Percentiles rank a stretch among this genome's conserved stretches.
Conservation (phyloP, 2,888 invertebrate species). For the Aleiodes testaceus region DNA sequence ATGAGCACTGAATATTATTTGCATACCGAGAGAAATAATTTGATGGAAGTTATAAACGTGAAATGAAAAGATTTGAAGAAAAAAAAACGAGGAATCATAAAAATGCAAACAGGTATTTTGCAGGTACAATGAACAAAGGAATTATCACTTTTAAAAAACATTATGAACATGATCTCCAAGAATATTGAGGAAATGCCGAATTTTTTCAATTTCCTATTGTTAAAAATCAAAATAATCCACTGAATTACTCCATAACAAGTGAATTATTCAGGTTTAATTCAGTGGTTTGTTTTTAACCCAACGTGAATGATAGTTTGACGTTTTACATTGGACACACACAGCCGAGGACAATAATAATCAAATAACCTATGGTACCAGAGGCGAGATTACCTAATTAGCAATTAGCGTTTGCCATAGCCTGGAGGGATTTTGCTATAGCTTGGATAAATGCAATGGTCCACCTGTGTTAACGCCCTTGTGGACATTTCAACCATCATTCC, state of each 20-base stretch:
- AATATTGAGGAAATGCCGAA: neutral
- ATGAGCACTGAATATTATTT: conserved; percentile 32
- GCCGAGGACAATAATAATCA: conserved; percentile 39
- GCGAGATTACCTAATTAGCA: conserved; percentile 48
- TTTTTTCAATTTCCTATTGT: no score
- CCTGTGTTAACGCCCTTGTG: conserved; percentile 38
- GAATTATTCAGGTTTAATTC: conserved; percentile 21
- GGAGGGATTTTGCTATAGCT: conserved; percentile 21
- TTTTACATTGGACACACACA: neutral
- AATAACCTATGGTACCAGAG: conserved; percentile 40
- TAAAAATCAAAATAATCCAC: neutral
- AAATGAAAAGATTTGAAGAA: conserved; percentile 12
- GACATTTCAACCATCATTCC: conserved; percentile 32
- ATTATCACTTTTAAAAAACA: neutral
- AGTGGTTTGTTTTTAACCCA: neutral
- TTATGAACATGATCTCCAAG: neutral
- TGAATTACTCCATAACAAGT: neutral
- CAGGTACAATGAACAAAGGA: neutral
- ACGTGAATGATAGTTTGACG: conserved; percentile 6
- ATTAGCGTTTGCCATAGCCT: conserved; percentile 38
- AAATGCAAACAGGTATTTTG: conserved; percentile 16
- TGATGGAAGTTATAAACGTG: conserved; percentile 8
- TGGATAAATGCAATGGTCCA: conserved; percentile 39
- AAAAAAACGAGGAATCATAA: neutral
- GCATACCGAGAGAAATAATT: conserved; percentile 30